Evolutionary conservation across 2,888 invertebrate genomes (phyloP).

Genomic region (Hyposoter dolosus): DNA sequence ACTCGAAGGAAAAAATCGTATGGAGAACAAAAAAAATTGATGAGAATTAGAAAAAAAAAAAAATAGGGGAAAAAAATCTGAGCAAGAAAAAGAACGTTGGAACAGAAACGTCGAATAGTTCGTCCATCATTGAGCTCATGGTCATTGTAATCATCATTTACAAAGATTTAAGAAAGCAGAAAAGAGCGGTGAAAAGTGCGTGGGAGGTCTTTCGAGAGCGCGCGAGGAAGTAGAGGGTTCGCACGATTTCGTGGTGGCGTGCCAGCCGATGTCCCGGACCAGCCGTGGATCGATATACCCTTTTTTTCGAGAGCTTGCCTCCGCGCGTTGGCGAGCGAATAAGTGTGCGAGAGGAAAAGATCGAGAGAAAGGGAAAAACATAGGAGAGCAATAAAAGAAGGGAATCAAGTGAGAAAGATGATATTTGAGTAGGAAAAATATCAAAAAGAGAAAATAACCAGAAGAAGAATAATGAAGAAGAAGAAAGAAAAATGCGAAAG

Average conservation of each 20-base stretch:
- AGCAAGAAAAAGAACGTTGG: background rate
- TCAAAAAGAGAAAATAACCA: background rate
- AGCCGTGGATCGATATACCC: constrained; percentile 81
- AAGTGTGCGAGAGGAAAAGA: constrained; percentile 13
- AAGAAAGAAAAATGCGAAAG: constrained; percentile 16
- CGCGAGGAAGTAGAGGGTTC: constrained; percentile 54
- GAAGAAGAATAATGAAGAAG: constrained; percentile 32
- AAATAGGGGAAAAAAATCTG: background rate
- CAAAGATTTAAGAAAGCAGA: background rate
- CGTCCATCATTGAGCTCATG: constrained; percentile 11
- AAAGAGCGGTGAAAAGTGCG: constrained; percentile 7
- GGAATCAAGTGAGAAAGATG: constrained; percentile 14
- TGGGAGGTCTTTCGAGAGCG: constrained; percentile 36
- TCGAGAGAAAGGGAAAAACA: constrained; percentile 66
- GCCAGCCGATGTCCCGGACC: constrained; percentile 81
- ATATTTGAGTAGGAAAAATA: constrained; percentile 33
- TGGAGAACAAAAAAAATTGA: background rate
- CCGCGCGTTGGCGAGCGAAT: constrained; percentile 60
- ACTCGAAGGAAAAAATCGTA: background rate
- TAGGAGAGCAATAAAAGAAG: constrained; percentile 18
- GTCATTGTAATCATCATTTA: constrained; percentile 39
- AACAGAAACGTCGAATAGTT: constrained; percentile 9
- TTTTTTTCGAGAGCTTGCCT: constrained; percentile 78
- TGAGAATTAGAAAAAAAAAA: background rate
- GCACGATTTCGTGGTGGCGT: constrained; percentile 79